Evolutionary conservation across 1,140 invertebrate species (phyloP).

Genomic region (Whitmania pigra): DNA sequence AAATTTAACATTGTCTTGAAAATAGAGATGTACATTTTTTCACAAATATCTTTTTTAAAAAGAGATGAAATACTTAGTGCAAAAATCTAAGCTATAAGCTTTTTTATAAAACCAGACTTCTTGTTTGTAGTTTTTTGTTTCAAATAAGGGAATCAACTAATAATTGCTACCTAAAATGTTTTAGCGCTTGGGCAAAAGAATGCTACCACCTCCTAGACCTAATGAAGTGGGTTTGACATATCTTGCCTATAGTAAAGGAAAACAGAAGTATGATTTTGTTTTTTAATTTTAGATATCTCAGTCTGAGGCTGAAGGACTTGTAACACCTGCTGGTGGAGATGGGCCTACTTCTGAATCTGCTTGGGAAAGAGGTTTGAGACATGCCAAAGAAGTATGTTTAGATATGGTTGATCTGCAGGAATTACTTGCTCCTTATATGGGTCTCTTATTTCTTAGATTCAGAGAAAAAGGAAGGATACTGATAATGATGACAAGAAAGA

Average conservation of each 20-base stretch:
- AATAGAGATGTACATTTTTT: too few relatives aligned
- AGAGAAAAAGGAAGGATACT: slow-evolving; percentile 17
- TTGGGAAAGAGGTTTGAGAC: slow-evolving; percentile 73
- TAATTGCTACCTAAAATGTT: background rate
- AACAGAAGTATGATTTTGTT: too few relatives aligned
- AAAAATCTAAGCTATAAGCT: too few relatives aligned
- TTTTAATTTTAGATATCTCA: background rate
- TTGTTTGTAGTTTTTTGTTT: background rate
- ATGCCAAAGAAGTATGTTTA: slow-evolving; percentile 72
- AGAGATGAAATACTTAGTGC: too few relatives aligned
- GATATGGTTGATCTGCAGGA: background rate
- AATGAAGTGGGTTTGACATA: background rate
- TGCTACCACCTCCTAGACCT: slow-evolving; percentile 4
- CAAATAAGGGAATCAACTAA: too few relatives aligned
- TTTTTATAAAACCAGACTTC: too few relatives aligned
- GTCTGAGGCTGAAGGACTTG: slow-evolving; percentile 16
- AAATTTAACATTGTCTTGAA: too few relatives aligned
- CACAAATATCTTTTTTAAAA: too few relatives aligned
- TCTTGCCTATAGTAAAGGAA: too few relatives aligned
- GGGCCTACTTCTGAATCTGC: slow-evolving; percentile 62
- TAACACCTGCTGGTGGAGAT: slow-evolving; percentile 42
- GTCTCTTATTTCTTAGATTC: background rate
- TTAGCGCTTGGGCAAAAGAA: slow-evolving; percentile 11
- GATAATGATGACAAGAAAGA: slow-evolving; percentile 15
- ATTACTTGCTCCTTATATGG: background rate